Evolutionary conservation across 2,797 vertebrate species (phyloP), one percentile per base, ranked within the genome.

Genomic region (Phrynocephalus forsythii): DNA sequence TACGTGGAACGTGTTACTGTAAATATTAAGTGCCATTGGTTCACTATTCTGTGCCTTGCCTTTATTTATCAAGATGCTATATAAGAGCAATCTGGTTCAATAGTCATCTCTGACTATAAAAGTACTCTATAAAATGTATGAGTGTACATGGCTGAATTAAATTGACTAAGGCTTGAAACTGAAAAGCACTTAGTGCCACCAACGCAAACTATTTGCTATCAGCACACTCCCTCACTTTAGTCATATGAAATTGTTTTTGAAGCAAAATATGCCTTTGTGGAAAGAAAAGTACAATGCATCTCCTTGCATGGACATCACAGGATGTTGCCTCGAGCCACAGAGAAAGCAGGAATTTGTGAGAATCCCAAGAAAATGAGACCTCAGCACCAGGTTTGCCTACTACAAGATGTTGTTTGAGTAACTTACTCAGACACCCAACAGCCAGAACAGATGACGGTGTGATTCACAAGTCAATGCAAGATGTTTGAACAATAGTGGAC

Each of bases 211-310:
- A 24, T 67, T 80, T 56, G 15, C 18, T 60, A 56, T n/a, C 52
- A 79, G 26, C 20, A 56, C n/a, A n/a, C 22, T 24, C n/a, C 77
- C 13, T 63, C 63, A 28, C 38, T 68, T 75, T 18, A 50, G 24
- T 67, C 22, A 33, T 44, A 79, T 50, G 69, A 66, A 75, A 80
- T 66, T 60, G 44, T 52, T 67, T 89, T 56, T 63, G 33, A 84
- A 11, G n/a, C 3, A 67, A 88, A 79, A 50, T 72, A 88, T 18
- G 26, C 6, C 6, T 48, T 44, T 30, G 0, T 28, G 7, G 6
- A 9, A 28, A 15, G n/a, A 63, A 38, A 33, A 20, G 24, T 7
- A 22, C 7, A 15, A 33, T 13, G 2, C 30, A 33, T 73, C 11
- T 22, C 50, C 20, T 8, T 38, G 20, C 24, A 44, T 63, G 18